Evolutionary conservation across 2,113 vertebrate genomes (phyloP).

Genomic region (Arvicanthis niloticus): DNA sequence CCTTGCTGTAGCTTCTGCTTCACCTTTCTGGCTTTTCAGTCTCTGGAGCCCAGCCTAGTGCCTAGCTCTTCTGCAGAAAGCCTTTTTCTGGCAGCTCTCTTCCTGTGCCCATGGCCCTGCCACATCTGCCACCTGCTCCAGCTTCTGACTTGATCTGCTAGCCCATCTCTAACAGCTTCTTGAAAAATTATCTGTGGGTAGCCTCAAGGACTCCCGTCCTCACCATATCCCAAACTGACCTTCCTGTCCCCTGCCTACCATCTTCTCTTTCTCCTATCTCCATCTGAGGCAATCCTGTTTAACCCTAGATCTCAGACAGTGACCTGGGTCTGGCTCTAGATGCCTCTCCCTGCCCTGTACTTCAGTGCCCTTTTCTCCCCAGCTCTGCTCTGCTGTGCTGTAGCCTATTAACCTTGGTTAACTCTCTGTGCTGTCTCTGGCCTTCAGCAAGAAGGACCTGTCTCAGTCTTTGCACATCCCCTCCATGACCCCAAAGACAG

Average conservation of each 20-base stretch:
- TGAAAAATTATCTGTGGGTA: background rate
- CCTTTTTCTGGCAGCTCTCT: background rate
- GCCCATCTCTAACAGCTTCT: background rate
- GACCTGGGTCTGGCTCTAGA: background rate
- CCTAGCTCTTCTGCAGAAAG: background rate
- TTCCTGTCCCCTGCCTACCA: background rate
- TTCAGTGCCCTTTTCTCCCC: conserved; percentile 72
- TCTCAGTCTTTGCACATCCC: background rate
- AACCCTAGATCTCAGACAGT: background rate
- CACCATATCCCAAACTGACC: background rate
- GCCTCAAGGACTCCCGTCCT: background rate
- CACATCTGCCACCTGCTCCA: background rate
- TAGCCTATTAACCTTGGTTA: background rate
- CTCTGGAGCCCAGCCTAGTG: background rate
- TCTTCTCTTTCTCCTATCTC: conserved; percentile 68
- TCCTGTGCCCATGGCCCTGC: background rate
- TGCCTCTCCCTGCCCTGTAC: background rate
- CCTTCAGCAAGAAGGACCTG: background rate
- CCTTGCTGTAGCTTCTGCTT: background rate
- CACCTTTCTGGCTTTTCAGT: no score
- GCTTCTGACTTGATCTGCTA: background rate
- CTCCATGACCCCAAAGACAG: background rate
- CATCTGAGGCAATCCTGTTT: background rate
- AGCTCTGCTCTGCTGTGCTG: conserved; percentile 67
- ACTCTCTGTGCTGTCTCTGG: background rate